Conservation (phyloP, 2,113 vertebrate genomes). For the Zosterops pallidus region DNA sequence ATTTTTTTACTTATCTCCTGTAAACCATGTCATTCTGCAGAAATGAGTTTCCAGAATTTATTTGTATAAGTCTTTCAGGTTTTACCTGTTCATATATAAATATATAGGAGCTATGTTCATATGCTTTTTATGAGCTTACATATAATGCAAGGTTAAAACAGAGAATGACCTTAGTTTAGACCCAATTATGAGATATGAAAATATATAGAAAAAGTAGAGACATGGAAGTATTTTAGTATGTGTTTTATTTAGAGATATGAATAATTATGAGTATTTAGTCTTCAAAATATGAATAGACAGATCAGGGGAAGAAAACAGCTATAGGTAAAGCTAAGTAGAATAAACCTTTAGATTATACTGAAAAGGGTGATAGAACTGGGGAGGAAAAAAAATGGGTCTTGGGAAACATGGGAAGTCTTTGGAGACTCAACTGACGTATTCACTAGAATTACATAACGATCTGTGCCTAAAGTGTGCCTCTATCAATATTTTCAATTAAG, state of each 20-base stretch:
- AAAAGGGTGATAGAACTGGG: not conserved
- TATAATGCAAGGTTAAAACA: not conserved
- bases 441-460: not conserved
- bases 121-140: not conserved
- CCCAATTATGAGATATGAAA: not conserved
- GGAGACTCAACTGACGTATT: not conserved
- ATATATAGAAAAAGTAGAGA: not conserved
- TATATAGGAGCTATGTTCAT: not conserved
- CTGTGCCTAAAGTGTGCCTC: not conserved
- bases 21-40: not conserved
- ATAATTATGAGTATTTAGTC: not conserved
- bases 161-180: not conserved
- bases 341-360: not conserved
- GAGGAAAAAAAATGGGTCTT: not conserved
- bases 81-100: not conserved
- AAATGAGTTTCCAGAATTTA: not conserved
- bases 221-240: not conserved
- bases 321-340: not conserved
- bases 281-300: not conserved
- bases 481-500: slow-evolving; percentile 55
- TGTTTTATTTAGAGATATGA: not conserved
- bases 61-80: not conserved
- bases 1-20: not conserved
- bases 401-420: not conserved
- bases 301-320: not conserved